Evolutionary conservation across 2,113 vertebrate genomes (phyloP).

Genomic region (Limnothrissa miodon): DNA sequence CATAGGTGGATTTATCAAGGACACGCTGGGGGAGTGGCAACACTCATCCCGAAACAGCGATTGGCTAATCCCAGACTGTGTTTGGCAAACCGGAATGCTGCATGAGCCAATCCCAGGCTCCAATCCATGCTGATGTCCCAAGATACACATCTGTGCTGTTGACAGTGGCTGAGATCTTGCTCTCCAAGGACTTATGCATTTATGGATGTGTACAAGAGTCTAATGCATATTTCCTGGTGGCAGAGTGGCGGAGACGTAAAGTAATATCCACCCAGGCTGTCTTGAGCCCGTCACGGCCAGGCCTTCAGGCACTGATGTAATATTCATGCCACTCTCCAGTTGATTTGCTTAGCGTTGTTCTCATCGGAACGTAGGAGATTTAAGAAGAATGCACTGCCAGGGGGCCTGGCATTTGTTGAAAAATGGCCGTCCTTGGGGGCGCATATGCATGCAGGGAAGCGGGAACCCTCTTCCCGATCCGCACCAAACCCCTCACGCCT

Average conservation of each 20-base stretch:
- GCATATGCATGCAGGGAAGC: conserved; percentile 1
- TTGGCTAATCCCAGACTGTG: neutral
- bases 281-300: conserved; percentile 17
- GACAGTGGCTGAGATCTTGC: neutral
- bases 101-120: neutral
- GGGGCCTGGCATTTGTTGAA: neutral
- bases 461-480: neutral
- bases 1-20: neutral
- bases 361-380: conserved; percentile 25
- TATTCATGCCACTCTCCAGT: conserved; percentile 43
- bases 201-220: conserved; percentile 26
- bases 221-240: conserved; percentile 38
- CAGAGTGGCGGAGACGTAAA: conserved; percentile 9
- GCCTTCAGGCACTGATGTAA: conserved; percentile 45
- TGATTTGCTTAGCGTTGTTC: conserved; percentile 43
- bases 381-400: conserved; percentile 30
- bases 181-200: conserved; percentile 39
- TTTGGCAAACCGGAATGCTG: neutral
- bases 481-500: neutral
- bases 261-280: conserved; percentile 30
- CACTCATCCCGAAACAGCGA: neutral
- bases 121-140: neutral
- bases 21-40: neutral
- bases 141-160: neutral
- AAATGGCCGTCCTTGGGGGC: conserved; percentile 25